Evolutionary conservation across 2,797 vertebrate genomes (phyloP), one percentile per base, ranked within the genome.

Genomic region (Ctenopoma multispine): DNA sequence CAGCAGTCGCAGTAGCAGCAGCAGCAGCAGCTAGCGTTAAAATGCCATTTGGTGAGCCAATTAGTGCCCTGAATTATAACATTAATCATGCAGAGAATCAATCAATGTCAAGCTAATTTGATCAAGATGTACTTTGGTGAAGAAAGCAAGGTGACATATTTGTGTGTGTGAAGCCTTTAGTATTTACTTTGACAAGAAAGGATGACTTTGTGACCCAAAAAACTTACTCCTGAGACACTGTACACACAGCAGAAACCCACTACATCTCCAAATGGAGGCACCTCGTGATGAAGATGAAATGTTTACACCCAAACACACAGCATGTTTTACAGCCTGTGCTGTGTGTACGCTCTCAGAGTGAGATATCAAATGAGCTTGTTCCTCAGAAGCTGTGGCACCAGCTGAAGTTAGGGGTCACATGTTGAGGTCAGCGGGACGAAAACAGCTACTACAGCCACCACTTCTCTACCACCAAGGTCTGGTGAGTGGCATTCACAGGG

Each of bases 1-100:
- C 24, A 54, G 71, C 76, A 59, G 36, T 6, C 4, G 27, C 27
- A 29, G 27, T 6, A 29, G 27, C 27, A 59, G 71, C 55, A 1
- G 80, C 55, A 56, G 86, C 72, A 66, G 75, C 75, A 87, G 84
- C 84, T 86, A 69, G 67, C 17, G 21, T 82, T 86, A 56, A 76
- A 81, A 91, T 64, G 62, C 67, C 74, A 86, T 87, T 67, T 77
- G 53, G 64, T 62, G 84, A 88, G 79, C 65, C 46, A 58, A 49
- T 88, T 55, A 87, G 58, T 47, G 27, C 31, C 23, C 40, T 46
- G 49, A 24, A 75, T 29, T 50, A 51, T 64, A 23, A 62, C 51
- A 40, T 69, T 29, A 79, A 20, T 77, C 38, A 56, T 72, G 65
- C 67, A 72, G 24, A 18, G 40, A 65, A 81, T 55, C n/a, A 58